Conservation (phyloP, 2,113 vertebrate species). For the Solea solea region DNA sequence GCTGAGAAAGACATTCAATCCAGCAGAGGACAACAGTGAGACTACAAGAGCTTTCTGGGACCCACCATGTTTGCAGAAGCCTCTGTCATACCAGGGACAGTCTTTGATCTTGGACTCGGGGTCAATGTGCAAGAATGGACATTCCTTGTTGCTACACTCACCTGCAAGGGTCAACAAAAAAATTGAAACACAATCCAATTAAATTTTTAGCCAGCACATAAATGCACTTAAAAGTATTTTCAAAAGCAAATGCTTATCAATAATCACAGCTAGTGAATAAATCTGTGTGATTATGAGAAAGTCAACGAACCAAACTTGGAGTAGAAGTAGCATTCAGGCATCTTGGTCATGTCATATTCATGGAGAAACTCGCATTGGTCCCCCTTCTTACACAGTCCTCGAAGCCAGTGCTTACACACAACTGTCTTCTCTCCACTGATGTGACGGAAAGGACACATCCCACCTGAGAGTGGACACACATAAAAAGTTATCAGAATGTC, state of each 20-base stretch:
- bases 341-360: constrained; percentile 99
- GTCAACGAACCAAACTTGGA: constrained; percentile 93
- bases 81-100: constrained; percentile 98
- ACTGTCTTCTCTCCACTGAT: constrained; percentile 99
- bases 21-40: background rate
- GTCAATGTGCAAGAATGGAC: constrained; percentile 98
- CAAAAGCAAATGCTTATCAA: background rate
- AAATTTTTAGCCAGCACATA: background rate
- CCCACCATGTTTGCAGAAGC: constrained; percentile 98
- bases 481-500: background rate
- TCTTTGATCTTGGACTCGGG: constrained; percentile 99
- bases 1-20: background rate
- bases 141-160: constrained; percentile 99
- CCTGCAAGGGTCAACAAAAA: constrained; percentile 75
- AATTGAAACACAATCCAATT: background rate
- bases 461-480: constrained; percentile 78
- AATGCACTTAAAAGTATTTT: too few relatives aligned
- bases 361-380: constrained; percentile 99
- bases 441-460: constrained; percentile 97
- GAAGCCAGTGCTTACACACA: constrained; percentile 98
- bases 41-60: background rate
- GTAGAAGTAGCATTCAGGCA: constrained; percentile 99
- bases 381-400: constrained; percentile 98
- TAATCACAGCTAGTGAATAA: background rate
- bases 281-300: background rate